Evolutionary conservation across 2,113 vertebrate genomes (phyloP).

Genomic region (Rhinolophus sinicus): DNA sequence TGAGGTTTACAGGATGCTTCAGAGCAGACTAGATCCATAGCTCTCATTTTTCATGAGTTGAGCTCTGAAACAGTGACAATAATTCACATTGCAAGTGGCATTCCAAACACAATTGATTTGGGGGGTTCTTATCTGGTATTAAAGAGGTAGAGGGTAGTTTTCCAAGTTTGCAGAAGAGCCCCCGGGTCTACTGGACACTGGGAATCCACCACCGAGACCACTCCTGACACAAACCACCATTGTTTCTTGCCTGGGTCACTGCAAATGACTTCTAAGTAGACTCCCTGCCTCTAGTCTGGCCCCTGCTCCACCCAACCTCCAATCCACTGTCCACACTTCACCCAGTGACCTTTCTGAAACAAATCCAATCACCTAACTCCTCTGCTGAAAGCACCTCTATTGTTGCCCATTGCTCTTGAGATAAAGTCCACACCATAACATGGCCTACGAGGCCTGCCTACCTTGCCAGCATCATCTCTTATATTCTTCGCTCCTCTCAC

Average conservation of each 20-base stretch:
- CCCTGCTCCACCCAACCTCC: background rate
- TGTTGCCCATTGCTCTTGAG: background rate
- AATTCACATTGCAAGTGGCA: background rate
- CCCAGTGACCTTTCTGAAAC: background rate
- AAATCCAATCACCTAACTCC: background rate
- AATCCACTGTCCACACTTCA: background rate
- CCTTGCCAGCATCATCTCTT: background rate
- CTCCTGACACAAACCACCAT: background rate
- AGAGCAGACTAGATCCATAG: background rate
- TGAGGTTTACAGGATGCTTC: background rate
- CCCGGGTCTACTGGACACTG: background rate
- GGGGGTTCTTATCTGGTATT: background rate
- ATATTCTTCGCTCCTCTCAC: background rate
- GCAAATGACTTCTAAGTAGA: background rate
- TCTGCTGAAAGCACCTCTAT: background rate
- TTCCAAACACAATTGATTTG: background rate
- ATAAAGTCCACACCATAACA: background rate
- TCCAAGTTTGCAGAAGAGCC: background rate
- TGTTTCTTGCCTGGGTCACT: fast-evolving
- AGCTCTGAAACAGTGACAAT: background rate
- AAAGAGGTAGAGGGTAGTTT: background rate
- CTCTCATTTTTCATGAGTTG: background rate
- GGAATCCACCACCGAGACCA: fast-evolving
- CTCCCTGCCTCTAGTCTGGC: background rate
- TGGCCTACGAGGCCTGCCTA: background rate